These are phyloP conservation scores for human DNA, from an alignment of 2,113 vertebrate species.

Conservation along the genomic window GRCh38 chr17:2770001-2770500, in stretches of 20 bases:
- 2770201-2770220: neutral
- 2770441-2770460: constrained; percentile 78
- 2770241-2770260: neutral
- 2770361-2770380: constrained; percentile 86
- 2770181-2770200: neutral
- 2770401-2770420: constrained; percentile 85
- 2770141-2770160: neutral
- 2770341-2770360: constrained; percentile 85
- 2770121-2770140: neutral
- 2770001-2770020: too few relatives aligned
- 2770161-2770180: neutral
- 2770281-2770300: neutral
- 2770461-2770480: neutral
- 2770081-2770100: too few relatives aligned
- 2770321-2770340: constrained; percentile 85
- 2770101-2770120: neutral
- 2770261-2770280: neutral
- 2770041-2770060: too few relatives aligned
- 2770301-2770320: constrained; percentile 13
- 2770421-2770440: constrained; percentile 80
- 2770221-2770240: neutral
- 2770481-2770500: fast-evolving
- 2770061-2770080: too few relatives aligned
- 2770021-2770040: too few relatives aligned
- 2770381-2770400: constrained; percentile 87